These are phyloP conservation scores for Melangyna quadrimaculata DNA, from an alignment of 2,888 invertebrate species.

Conservation along the genomic window DNA sequence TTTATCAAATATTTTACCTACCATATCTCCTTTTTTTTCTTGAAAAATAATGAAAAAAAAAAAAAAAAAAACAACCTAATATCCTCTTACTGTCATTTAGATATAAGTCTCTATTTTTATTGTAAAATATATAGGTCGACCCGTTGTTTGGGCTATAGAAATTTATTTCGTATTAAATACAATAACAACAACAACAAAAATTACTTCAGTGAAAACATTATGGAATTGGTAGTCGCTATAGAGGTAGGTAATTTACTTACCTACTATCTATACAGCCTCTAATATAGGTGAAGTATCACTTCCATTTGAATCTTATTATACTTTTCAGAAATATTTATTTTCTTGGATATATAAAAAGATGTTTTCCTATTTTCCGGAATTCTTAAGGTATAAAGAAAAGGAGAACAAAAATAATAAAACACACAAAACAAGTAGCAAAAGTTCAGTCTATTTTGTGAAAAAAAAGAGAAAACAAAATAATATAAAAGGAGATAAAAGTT, in stretches of 20 bases:
- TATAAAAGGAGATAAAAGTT: neutral
- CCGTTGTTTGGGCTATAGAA: neutral
- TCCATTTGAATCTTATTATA: slow-evolving; percentile 38
- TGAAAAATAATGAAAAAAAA: neutral
- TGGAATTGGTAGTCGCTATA: neutral
- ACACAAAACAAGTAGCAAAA: neutral
- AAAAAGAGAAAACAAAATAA: neutral
- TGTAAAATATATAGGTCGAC: slow-evolving; percentile 17
- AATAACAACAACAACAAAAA: slow-evolving; percentile 4
- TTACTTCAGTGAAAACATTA: slow-evolving; percentile 14
- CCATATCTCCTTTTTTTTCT: neutral
- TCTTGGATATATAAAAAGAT: slow-evolving; percentile 27
- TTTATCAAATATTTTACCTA: neutral
- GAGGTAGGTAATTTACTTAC: neutral
- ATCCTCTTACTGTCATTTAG: slow-evolving; percentile 10
- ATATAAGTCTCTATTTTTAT: slow-evolving; percentile 20
- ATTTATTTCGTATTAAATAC: slow-evolving; percentile 30
- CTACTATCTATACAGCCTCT: neutral
- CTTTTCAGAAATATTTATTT: slow-evolving; percentile 5
- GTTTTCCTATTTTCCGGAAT: slow-evolving; percentile 7
- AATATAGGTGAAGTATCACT: too few relatives aligned
- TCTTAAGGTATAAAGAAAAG: neutral
- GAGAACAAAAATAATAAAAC: neutral
- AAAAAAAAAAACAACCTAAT: slow-evolving; percentile 6
- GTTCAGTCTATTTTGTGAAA: neutral